Base-by-base conservation (phyloP, 1,140 invertebrate genomes). In the Caerostris darwini region DNA sequence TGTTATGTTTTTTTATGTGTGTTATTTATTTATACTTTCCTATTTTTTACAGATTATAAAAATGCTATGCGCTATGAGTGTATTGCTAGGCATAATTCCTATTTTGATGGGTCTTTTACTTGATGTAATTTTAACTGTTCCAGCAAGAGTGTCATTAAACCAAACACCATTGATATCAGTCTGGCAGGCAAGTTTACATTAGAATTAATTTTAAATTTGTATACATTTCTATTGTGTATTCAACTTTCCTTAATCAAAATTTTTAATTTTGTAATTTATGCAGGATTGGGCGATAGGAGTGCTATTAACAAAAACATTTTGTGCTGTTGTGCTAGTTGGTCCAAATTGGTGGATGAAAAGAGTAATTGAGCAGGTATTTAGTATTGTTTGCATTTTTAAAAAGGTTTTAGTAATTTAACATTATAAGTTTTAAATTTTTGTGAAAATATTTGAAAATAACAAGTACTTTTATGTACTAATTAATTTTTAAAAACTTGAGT, bases 231-330 rank as follows among this genome's bases (percentile, higher is more conserved):
- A 34, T 34, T 34, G 34, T 34, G 34, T 34, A 34, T 34, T 34
- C 34, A 34, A 34, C 34, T 34, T 34, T 34, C 34, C 0, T 34
- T 7, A 19, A 6, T 71, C 14, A 10, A 59, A 61, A 14, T 71
- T 5, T 19, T 17, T 4, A 14, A 83, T 19, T 87, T 57, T 19
- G 3, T 59, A 50, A 59, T 57, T 67, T 90, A 57, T 90, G 53
- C 95, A 99, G 97, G 98, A 99, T 96, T 99, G 99, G 99, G 99
- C 99, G 0, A 96, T 99, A 6, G 99, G 99, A 12, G 98, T 99
- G 7, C 96, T 99, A 0, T 99, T 99, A 95, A 99, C 99, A 3
- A 99, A 99, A 96, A 99, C 99, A 93, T 98, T 99, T n/a, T 99
- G 98, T 95, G 99, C 98, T 2, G 96, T 99, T 4, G 99, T 98